phyloP scores from a whole-genome alignment of 1,140 invertebrate genomes.

The Drosophila murphyi region DNA sequence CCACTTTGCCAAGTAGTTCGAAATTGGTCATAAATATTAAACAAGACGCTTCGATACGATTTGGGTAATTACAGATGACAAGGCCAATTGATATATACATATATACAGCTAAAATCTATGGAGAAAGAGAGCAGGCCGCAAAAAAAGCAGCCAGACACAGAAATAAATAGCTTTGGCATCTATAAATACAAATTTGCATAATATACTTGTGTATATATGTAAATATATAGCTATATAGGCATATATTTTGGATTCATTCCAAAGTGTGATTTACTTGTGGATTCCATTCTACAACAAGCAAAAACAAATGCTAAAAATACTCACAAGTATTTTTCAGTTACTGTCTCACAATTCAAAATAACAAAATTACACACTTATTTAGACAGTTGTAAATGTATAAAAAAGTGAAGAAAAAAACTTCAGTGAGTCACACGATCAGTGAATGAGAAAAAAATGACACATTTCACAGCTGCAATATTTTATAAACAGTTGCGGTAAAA shows the following conservation, averaged over 20 bases:
- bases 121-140: slow-evolving; percentile 7
- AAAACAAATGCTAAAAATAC: neutral
- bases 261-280: slow-evolving; percentile 57
- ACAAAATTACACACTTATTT: neutral
- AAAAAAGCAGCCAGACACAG: slow-evolving; percentile 8
- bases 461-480: neutral
- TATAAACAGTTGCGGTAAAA: too few relatives aligned
- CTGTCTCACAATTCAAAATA: neutral
- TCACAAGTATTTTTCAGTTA: neutral
- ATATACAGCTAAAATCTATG: slow-evolving; percentile 4
- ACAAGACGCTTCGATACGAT: slow-evolving; percentile 11
- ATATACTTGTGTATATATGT: slow-evolving; percentile 32
- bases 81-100: neutral
- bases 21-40: slow-evolving; percentile 52
- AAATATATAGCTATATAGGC: slow-evolving; percentile 14
- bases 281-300: neutral
- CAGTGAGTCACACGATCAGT: neutral
- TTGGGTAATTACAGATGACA: slow-evolving; percentile 40
- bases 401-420: neutral
- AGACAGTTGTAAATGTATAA: neutral
- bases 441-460: neutral
- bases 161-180: slow-evolving; percentile 29
- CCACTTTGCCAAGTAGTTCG: neutral
- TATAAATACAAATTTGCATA: slow-evolving; percentile 27
- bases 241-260: slow-evolving; percentile 69